Evolutionary conservation across 2,888 invertebrate genomes (phyloP).

Genomic region (Hemithea aestivaria): DNA sequence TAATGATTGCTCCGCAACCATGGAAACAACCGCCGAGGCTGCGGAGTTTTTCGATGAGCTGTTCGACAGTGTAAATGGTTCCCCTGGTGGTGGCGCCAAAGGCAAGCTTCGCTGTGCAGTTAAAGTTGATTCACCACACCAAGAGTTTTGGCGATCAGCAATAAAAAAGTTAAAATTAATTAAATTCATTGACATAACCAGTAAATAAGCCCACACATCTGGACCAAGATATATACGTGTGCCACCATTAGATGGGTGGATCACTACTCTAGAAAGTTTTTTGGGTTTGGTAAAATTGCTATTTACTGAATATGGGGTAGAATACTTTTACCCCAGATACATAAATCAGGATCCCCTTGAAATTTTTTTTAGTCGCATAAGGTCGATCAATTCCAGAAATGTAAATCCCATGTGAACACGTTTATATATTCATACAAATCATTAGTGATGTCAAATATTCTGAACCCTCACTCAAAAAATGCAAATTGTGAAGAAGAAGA

Average conservation of each 20-base stretch:
- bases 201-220: background rate
- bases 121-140: background rate
- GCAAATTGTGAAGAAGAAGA: background rate
- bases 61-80: constrained; percentile 1
- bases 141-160: background rate
- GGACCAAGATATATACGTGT: background rate
- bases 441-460: background rate
- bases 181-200: background rate
- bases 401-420: background rate
- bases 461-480: background rate
- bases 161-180: background rate
- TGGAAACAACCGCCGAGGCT: background rate
- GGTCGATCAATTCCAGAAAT: no score
- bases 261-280: background rate
- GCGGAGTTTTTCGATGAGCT: background rate
- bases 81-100: background rate
- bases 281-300: background rate
- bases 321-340: background rate
- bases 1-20: no score
- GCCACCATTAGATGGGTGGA: background rate
- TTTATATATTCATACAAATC: constrained; percentile 1
- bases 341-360: constrained; percentile 1
- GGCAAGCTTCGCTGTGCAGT: background rate
- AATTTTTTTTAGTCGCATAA: no score
- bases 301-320: background rate